Percentiles rank a stretch among this genome's conserved stretches.
These are phyloP conservation scores for Rotaria sp. DNA, from an alignment of 2,888 invertebrate genomes.

Conservation along the genomic window DNA sequence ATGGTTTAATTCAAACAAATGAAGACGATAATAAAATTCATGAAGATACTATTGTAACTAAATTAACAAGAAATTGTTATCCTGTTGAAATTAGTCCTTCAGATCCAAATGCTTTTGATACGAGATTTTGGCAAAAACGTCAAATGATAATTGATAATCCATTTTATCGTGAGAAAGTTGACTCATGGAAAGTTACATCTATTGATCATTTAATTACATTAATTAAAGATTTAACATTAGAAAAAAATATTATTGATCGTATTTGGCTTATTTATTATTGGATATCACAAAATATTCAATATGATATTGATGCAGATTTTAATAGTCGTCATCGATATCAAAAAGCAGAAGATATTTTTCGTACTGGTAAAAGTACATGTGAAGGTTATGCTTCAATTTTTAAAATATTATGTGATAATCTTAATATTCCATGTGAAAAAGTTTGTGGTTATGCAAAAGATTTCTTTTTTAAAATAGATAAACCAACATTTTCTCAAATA, in stretches of 20 bases:
- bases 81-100: neutral
- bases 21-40: no score
- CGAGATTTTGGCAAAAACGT: neutral
- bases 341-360: constrained; percentile 19
- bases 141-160: neutral
- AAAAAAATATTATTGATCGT: neutral
- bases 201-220: neutral
- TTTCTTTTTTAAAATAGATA: neutral
- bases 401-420: neutral
- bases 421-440: constrained; percentile 29
- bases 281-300: constrained; percentile 30
- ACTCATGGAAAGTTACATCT: neutral
- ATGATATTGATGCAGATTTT: constrained; percentile 12
- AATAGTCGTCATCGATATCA: neutral
- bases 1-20: no score
- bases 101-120: neutral
- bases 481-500: neutral
- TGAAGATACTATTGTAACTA: no score
- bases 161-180: neutral
- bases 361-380: constrained; percentile 24
- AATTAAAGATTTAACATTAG: neutral
- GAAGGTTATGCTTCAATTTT: constrained; percentile 33
- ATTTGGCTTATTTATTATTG: neutral
- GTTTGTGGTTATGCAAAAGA: constrained; percentile 33
- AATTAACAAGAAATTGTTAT: no score